These are phyloP conservation scores for Patella pellucida DNA, from an alignment of 2,888 invertebrate species.

Conservation along the genomic window DNA sequence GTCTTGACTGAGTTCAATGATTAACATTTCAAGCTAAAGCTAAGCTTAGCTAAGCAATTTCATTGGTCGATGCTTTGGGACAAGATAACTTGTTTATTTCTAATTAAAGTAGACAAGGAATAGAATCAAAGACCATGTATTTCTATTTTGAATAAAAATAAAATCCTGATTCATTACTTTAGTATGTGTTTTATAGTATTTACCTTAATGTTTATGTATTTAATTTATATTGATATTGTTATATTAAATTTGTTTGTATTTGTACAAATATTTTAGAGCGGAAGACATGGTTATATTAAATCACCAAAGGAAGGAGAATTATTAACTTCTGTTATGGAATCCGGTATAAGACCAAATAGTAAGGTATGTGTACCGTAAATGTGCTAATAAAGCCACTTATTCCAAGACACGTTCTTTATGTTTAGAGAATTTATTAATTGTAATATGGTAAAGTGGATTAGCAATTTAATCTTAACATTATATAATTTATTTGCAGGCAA, in stretches of 20 bases:
- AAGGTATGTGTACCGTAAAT: slow-evolving; percentile 25
- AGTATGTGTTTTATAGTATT: not conserved
- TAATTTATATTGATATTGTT: not conserved
- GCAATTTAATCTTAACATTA: not conserved
- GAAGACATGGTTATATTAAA: slow-evolving; percentile 53
- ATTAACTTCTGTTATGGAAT: slow-evolving; percentile 39
- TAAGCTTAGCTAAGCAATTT: too few relatives aligned
- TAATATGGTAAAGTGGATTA: not conserved
- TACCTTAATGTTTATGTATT: not conserved
- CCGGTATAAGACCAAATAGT: slow-evolving; percentile 27
- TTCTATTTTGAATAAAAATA: too few relatives aligned
- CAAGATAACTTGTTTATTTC: too few relatives aligned
- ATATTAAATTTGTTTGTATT: not conserved
- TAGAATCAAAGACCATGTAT: too few relatives aligned
- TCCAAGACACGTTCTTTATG: not conserved
- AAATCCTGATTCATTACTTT: not conserved
- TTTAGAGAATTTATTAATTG: not conserved
- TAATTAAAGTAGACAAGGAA: too few relatives aligned
- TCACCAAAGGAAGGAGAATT: slow-evolving; percentile 40
- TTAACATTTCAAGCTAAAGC: too few relatives aligned
- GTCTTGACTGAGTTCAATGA: too few relatives aligned
- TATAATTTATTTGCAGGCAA: slow-evolving; percentile 34
- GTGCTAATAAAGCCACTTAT: not conserved
- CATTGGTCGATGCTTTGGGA: too few relatives aligned
- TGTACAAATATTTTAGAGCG: slow-evolving; percentile 39